Base-by-base conservation (phyloP, 1,140 invertebrate species). In the Mizuhopecten yessoensis region DNA sequence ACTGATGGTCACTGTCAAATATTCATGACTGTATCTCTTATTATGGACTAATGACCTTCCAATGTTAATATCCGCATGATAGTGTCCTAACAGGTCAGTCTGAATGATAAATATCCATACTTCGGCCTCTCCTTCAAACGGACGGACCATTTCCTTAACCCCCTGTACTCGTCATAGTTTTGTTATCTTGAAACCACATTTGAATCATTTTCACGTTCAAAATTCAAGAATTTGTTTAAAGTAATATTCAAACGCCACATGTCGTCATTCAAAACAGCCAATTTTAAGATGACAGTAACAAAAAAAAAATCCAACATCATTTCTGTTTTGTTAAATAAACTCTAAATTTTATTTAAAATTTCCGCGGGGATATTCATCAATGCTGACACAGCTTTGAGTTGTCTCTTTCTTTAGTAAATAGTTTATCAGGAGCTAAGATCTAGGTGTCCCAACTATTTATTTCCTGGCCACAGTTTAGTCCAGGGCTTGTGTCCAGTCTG, bases 381-480 rank as follows among this genome's bases (percentile, higher is more conserved):
- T 9, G 11, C 57, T 29, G 2, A 75, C 57, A 75, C n/a, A 29
- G n/a, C 42, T 45, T 75, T 75, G 23, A 7, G 1, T 75, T 29
- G 23, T 75, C 57, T n/a, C n/a, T 29, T 75, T 75, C 23, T 75
- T 75, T 75, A 7, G 57, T 29, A 75, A 75, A 75, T 75, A 75
- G 57, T 75, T 75, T n/a, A 75, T 75, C 57, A 29, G 23, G 57
- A 75, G 57, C 11, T 5, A 5, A 75, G n/a, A 75, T 75, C 57
- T 75, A 75, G 57, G 57, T 75, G 57, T 75, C 57, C 15, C 57
- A 75, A 29, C 23, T 75, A 75, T 75, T 75, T 75, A 75, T 75
- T 75, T 75, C 57, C 57, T 75, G 57, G 42, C 42, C 42, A 1
- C 42, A 17, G 17, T 9, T 10, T 17, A 75, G 57, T 29, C 57